These are phyloP conservation scores for Apamea monoglypha DNA, from an alignment of 2,888 invertebrate genomes.

Conservation along the genomic window DNA sequence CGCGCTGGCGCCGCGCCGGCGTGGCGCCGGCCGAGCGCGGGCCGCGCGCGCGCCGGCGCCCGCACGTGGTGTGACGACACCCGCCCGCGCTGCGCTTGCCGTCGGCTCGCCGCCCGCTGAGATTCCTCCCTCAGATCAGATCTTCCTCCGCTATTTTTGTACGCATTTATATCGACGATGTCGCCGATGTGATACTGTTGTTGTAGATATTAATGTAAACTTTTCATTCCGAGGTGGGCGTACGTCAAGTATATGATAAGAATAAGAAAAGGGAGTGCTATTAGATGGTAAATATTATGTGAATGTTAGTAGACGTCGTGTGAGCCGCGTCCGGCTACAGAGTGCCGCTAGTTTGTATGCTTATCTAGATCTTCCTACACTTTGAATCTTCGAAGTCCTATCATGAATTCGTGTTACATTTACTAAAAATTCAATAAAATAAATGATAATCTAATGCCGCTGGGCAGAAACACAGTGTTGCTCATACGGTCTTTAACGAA, in stretches of 20 bases:
- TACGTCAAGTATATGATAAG: constrained; percentile 76
- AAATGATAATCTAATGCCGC: constrained; percentile 27
- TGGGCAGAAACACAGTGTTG: constrained; percentile 25
- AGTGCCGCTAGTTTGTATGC: constrained; percentile 50
- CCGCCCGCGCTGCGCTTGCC: not conserved
- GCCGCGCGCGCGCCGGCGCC: constrained; percentile 46
- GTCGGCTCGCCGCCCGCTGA: constrained; percentile 14
- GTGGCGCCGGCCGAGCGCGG: constrained; percentile 70
- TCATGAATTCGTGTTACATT: constrained; percentile 29
- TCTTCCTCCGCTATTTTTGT: constrained; percentile 63
- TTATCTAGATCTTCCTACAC: constrained; percentile 52
- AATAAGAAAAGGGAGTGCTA: constrained; percentile 74
- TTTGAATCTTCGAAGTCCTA: constrained; percentile 42
- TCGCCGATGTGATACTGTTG: constrained; percentile 50
- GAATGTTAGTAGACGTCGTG: constrained; percentile 32
- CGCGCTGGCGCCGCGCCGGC: constrained; percentile 82
- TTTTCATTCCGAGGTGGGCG: constrained; percentile 80
- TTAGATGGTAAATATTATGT: constrained; percentile 78
- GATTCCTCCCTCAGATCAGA: constrained; percentile 38
- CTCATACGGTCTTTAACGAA: constrained; percentile 17
- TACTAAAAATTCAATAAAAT: not conserved
- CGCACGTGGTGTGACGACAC: constrained; percentile 43
- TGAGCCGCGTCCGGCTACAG: constrained; percentile 17
- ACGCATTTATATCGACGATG: constrained; percentile 50
- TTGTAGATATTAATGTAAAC: constrained; percentile 50